Evolutionary conservation across 2,113 vertebrate species (phyloP), one percentile per base, ranked within the genome.

Genomic region (Lamprotornis superbus): DNA sequence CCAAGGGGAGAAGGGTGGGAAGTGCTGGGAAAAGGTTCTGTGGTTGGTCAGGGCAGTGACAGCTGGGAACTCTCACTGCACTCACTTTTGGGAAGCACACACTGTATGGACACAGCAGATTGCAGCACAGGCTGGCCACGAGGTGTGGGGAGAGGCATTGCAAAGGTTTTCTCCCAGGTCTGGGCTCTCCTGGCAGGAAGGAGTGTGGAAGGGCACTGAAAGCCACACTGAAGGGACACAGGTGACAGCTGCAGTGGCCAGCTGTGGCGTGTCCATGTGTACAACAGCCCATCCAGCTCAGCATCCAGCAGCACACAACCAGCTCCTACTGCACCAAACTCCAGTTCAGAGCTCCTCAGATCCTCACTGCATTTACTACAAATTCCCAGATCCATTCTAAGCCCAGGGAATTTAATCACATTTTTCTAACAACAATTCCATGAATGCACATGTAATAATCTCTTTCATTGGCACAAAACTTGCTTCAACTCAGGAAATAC

Each of bases 351-450:
- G 22, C 46, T 23, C 22, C 33, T 74, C 3, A 85, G 18, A 37
- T 30, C 21, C n/a, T n/a, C 20, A 25, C 15, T 20, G 33, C 11
- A 27, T 61, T 67, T 49, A 56, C 40, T 35, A 44, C 11, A 5
- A 47, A 53, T 40, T 67, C 8, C 31, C 30, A 12, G 53, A 49
- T 12, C 15, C 30, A 44, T 27, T 67, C 30, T 22, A 55, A 75
- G 42, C 0, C 23, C 2, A 39, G 8, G 10, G 63, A 3, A 57
- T 37, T 61, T 39, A 4, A 65, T 4, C 22, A 12, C 0, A 0
- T 31, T 82, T 56, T 61, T 63, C 57, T 56, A 20, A 79, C 5
- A 44, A 33, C 30, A 52, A 63, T 30, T 69, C 31, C 28, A 37
- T 52, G 70, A 84, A 78, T 25, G 16, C 8, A 64, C 12, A 12